phyloP scores from a whole-genome alignment of 2,113 vertebrate genomes.

The Sinocyclocheilus maitianheensis region DNA sequence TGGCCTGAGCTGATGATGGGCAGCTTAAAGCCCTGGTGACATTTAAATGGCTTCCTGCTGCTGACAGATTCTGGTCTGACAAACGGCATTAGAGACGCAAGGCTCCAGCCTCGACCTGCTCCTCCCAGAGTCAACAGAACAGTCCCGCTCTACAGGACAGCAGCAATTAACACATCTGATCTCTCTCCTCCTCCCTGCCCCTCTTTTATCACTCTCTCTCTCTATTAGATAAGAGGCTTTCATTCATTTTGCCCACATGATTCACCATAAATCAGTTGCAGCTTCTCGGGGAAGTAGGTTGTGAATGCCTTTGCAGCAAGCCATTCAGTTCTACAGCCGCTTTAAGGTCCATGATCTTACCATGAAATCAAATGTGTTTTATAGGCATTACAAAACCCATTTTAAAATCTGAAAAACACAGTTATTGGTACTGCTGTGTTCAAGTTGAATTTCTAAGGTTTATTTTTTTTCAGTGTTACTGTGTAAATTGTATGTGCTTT shows the following conservation, averaged over 20 bases:
- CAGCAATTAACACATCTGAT: conserved; percentile 18
- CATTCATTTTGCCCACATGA: background rate
- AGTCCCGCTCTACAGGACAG: background rate
- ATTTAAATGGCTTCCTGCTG: conserved; percentile 40
- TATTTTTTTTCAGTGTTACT: background rate
- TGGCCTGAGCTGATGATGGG: conserved; percentile 16
- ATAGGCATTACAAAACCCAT: background rate
- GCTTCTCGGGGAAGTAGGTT: background rate
- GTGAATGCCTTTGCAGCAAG: background rate
- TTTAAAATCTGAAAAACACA: background rate
- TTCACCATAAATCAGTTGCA: background rate
- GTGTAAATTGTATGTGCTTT: background rate
- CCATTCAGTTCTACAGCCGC: background rate
- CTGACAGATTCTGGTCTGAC: conserved; percentile 38
- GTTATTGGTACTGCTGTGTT: background rate
- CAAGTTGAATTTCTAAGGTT: background rate
- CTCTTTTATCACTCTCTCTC: background rate
- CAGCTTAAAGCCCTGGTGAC: conserved; percentile 34
- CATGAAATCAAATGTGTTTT: background rate
- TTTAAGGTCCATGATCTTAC: background rate
- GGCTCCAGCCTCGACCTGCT: conserved; percentile 24
- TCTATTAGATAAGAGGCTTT: background rate
- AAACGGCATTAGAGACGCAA: background rate
- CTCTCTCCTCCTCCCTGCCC: background rate
- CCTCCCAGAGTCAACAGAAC: conserved; percentile 29